These are phyloP conservation scores for Lycodopsis pacificus DNA, from an alignment of 2,797 vertebrate genomes.

Conservation along the genomic window DNA sequence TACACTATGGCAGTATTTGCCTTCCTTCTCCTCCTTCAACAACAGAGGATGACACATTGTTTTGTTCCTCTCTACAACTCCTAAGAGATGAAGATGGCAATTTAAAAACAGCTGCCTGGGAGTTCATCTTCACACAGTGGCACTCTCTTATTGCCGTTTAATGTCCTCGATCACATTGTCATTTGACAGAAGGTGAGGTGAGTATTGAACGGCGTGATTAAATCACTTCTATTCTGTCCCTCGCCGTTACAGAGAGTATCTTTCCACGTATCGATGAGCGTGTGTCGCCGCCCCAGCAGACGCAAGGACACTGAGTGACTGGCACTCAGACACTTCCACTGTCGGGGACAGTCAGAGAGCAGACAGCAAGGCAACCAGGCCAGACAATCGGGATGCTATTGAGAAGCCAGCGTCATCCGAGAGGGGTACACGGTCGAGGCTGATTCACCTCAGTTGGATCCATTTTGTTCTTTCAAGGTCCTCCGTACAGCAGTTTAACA, in stretches of 20 bases:
- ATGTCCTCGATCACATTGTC: slow-evolving; percentile 76
- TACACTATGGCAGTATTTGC: slow-evolving; percentile 26
- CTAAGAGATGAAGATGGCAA: slow-evolving; percentile 36
- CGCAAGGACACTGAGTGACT: slow-evolving; percentile 68
- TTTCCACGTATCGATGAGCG: slow-evolving; percentile 69
- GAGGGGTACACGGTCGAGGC: slow-evolving; percentile 38
- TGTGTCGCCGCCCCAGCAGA: slow-evolving; percentile 56
- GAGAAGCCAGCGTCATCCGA: slow-evolving; percentile 68
- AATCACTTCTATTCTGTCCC: slow-evolving; percentile 71
- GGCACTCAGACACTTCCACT: slow-evolving; percentile 54
- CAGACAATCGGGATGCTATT: slow-evolving; percentile 57
- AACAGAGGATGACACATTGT: slow-evolving; percentile 31
- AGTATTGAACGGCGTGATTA: slow-evolving; percentile 70
- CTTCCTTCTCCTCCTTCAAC: slow-evolving; percentile 11
- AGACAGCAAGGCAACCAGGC: slow-evolving; percentile 72
- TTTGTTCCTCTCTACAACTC: slow-evolving; percentile 35
- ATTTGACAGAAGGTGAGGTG: slow-evolving; percentile 73
- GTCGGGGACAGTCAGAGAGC: slow-evolving; percentile 64
- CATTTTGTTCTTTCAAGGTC: slow-evolving; percentile 64
- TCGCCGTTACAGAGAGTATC: slow-evolving; percentile 60
- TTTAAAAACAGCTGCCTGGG: slow-evolving; percentile 44
- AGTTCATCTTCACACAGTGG: slow-evolving; percentile 50
- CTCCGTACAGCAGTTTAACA: slow-evolving; percentile 42
- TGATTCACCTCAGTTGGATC: slow-evolving; percentile 49
- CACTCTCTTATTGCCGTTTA: slow-evolving; percentile 66